These are phyloP conservation scores for Scophthalmus maximus DNA, from an alignment of 2,113 vertebrate species.

Conservation along the genomic window DNA sequence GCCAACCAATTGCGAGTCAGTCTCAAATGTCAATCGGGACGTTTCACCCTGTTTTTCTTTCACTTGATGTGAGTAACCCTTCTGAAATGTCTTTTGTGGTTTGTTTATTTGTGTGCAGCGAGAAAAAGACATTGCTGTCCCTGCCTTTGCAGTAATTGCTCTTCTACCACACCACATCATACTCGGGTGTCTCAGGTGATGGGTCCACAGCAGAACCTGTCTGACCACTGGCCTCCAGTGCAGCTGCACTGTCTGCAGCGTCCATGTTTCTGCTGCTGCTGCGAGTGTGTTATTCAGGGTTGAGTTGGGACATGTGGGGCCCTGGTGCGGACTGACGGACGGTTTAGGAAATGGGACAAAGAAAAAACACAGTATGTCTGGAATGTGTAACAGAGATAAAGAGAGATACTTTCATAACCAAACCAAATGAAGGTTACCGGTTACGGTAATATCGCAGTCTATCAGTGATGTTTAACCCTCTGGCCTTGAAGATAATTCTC, in stretches of 20 bases:
- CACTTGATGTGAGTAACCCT: too few species aligned
- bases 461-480: conserved; percentile 36
- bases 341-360: conserved; percentile 44
- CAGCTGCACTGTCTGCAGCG: conserved; percentile 43
- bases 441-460: conserved; percentile 11
- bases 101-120: too few species aligned
- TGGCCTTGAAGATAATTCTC: conserved; percentile 25
- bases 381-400: conserved; percentile 51
- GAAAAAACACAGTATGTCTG: conserved; percentile 50
- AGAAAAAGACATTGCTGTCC: not conserved
- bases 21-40: too few species aligned
- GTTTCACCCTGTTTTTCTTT: too few species aligned
- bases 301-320: conserved; percentile 50
- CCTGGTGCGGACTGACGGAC: conserved; percentile 43
- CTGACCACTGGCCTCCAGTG: not conserved
- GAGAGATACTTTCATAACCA: conserved; percentile 28
- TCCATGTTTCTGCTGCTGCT: not conserved
- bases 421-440: not conserved
- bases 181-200: not conserved
- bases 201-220: not conserved
- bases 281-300: conserved; percentile 39
- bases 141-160: not conserved
- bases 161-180: not conserved
- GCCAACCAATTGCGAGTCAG: too few species aligned
- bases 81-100: too few species aligned